Percentiles rank a stretch among this genome's conserved stretches.
phyloP scores from a whole-genome alignment of 1,140 invertebrate genomes.

The Trachymyrmex cornetzi region DNA sequence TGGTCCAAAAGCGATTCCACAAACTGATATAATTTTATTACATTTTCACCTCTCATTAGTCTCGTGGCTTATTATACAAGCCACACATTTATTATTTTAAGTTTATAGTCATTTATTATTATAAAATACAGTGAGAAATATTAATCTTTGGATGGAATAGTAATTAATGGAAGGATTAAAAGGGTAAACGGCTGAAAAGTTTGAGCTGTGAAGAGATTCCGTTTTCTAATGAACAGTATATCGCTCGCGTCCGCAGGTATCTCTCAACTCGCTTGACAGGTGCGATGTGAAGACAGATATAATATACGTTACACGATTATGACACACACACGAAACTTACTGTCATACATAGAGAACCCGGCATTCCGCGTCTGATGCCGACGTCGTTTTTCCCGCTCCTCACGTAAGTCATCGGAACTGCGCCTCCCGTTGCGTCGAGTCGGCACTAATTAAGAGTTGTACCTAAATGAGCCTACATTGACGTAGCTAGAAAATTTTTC shows the following conservation, averaged over 20 bases:
- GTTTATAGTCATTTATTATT: neutral
- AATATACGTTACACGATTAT: slow-evolving; percentile 49
- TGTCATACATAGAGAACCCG: slow-evolving; percentile 28
- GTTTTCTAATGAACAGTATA: slow-evolving; percentile 42
- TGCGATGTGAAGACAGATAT: slow-evolving; percentile 57
- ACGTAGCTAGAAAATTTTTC: slow-evolving; percentile 21
- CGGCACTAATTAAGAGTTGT: slow-evolving; percentile 51
- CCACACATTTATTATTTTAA: neutral
- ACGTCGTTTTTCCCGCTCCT: slow-evolving; percentile 31
- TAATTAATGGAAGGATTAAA: neutral
- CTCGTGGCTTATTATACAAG: neutral
- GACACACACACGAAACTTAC: slow-evolving; percentile 27
- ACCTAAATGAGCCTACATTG: slow-evolving; percentile 41
- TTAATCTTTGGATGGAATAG: neutral
- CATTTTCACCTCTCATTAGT: neutral
- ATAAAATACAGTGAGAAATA: neutral
- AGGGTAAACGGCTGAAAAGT: neutral
- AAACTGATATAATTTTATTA: slow-evolving; percentile 36
- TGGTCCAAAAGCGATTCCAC: neutral
- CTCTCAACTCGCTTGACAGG: slow-evolving; percentile 42
- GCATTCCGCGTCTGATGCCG: slow-evolving; percentile 13
- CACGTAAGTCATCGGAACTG: slow-evolving; percentile 31
- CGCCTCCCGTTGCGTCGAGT: slow-evolving; percentile 32
- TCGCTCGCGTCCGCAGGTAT: slow-evolving; percentile 25
- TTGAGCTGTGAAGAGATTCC: neutral